Conservation (phyloP, 35 echinoderm and acorn worm species). For the Acanthaster planci region DNA sequence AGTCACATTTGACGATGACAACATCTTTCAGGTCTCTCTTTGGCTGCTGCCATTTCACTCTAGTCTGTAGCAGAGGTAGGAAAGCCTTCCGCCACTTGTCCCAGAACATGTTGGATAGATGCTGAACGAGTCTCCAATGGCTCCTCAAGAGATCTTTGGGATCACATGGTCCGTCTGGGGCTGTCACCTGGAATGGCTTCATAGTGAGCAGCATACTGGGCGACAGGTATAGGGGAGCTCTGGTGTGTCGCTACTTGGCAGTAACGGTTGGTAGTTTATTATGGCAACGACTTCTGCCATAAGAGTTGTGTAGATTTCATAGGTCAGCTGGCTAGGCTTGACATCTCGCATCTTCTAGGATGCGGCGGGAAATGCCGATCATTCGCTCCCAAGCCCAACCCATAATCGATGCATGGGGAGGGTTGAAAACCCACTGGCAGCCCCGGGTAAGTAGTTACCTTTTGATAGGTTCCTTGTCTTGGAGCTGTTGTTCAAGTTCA, state of each 20-base stretch:
- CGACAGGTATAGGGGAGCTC: slow-evolving; percentile 57
- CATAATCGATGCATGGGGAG: too few relatives aligned
- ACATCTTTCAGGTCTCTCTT: slow-evolving; percentile 34
- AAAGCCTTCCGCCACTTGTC: slow-evolving; percentile 49
- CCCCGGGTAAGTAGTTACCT: slow-evolving; percentile 47
- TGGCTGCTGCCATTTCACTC: slow-evolving; percentile 49
- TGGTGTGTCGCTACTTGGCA: slow-evolving; percentile 37
- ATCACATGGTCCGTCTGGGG: slow-evolving; percentile 45
- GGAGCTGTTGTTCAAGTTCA: slow-evolving; percentile 34
- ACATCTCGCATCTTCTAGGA: slow-evolving; percentile 49
- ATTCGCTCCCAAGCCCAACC: too few relatives aligned
- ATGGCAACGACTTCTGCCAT: slow-evolving; percentile 56
- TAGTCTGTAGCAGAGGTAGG: slow-evolving; percentile 39
- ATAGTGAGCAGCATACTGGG: slow-evolving; percentile 63
- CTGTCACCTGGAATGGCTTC: slow-evolving; percentile 48
- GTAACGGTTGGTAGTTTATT: slow-evolving; percentile 41
- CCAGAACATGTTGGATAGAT: slow-evolving; percentile 59
- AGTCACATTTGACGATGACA: slow-evolving; percentile 52
- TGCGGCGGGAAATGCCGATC: slow-evolving; percentile 3
- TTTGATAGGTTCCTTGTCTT: slow-evolving; percentile 37
- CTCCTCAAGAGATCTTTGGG: slow-evolving; percentile 34
- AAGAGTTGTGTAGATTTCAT: slow-evolving; percentile 48
- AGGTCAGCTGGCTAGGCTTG: slow-evolving; percentile 61
- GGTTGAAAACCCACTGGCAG: background rate
- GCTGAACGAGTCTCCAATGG: slow-evolving; percentile 58